Evolutionary conservation across 2,113 vertebrate species (phyloP), one percentile per base, ranked within the genome.

Genomic region (Spilogale gracilis): DNA sequence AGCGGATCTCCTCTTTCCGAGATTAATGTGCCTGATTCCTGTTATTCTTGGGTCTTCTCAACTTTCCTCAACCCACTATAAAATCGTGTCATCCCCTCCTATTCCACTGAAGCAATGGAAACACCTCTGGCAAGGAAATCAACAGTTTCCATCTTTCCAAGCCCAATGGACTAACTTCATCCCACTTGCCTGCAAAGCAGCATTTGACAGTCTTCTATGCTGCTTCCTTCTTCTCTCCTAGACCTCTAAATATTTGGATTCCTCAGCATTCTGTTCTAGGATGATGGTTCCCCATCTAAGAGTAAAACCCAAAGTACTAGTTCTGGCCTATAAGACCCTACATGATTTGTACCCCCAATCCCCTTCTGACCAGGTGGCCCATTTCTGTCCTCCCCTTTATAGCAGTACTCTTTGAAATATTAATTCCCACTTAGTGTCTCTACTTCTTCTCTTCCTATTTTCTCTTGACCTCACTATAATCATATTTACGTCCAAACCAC

Each of bases 321-420:
- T 65, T 27, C 16, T 78, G 30, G 11, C 0, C 8, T 95, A 4
- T 5, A 89, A 91, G 48, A 74, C 16, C 38, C 13, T 73, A 82
- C 9, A 32, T 83, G 38, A 87, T 89, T 76, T 27, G 10, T 1
- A 54, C 13, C 45, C 3, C 9, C 27, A 61, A 9, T 88, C 7
- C 9, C 1, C 43, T 95, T 92, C 16, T 94, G 38, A 94, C 48
- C 1, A 43, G 17, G 16, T 60, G 48, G 16, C 16, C 50, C 9
- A 79, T 92, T 85, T 84, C 13, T 94, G 60, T 73, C 45, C 21
- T 92, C 9, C 43, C 25, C 32, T 89, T 92, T 81, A 20, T 10
- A 63, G 74, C 25, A 82, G 3, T 78, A 82, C 32, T 93, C 30
- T 45, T 85, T 89, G 23, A 96, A 92, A 87, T 92, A 71, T 23